Evolutionary conservation across 2,113 vertebrate species (phyloP).

Genomic region (Pitta sordida): DNA sequence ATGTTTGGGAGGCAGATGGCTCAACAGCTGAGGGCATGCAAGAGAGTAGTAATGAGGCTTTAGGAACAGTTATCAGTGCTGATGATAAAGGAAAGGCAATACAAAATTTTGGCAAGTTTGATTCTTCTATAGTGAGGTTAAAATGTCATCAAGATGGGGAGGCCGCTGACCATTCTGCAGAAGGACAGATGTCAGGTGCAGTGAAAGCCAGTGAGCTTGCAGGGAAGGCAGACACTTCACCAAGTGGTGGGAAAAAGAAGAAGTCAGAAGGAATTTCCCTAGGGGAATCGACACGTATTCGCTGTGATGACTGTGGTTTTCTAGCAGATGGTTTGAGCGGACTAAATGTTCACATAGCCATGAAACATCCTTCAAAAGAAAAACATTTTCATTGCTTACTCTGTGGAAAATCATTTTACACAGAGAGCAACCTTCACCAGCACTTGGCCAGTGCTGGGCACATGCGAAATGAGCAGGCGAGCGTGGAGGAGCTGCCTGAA

Average conservation of each 20-base stretch:
- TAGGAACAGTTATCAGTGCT: conserved; percentile 55
- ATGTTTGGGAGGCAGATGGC: conserved; percentile 64
- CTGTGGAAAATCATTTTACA: conserved; percentile 97
- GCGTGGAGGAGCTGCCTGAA: conserved; percentile 90
- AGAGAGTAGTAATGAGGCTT: conserved; percentile 62
- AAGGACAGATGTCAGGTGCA: conserved; percentile 21
- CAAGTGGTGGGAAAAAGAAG: conserved; percentile 68
- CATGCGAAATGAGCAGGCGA: conserved; percentile 89
- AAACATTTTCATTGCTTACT: conserved; percentile 95
- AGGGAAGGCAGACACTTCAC: conserved; percentile 46
- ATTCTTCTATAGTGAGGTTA: conserved; percentile 87
- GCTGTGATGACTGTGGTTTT: conserved; percentile 97
- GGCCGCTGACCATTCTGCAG: conserved; percentile 49
- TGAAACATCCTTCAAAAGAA: conserved; percentile 97
- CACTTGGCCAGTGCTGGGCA: conserved; percentile 93
- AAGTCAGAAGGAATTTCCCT: conserved; percentile 59
- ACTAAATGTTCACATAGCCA: conserved; percentile 96
- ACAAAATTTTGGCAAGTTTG: conserved; percentile 75
- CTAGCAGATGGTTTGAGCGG: conserved; percentile 93
- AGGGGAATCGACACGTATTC: conserved; percentile 76
- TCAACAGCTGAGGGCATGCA: conserved; percentile 59
- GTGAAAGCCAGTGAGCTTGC: conserved; percentile 33
- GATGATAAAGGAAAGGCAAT: conserved; percentile 65
- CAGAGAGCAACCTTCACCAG: conserved; percentile 95
- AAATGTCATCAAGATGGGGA: conserved; percentile 78